Percentiles rank a stretch among this genome's conserved stretches.
Evolutionary conservation across 2,797 vertebrate genomes (phyloP).

Genomic region (Psittacula echo): DNA sequence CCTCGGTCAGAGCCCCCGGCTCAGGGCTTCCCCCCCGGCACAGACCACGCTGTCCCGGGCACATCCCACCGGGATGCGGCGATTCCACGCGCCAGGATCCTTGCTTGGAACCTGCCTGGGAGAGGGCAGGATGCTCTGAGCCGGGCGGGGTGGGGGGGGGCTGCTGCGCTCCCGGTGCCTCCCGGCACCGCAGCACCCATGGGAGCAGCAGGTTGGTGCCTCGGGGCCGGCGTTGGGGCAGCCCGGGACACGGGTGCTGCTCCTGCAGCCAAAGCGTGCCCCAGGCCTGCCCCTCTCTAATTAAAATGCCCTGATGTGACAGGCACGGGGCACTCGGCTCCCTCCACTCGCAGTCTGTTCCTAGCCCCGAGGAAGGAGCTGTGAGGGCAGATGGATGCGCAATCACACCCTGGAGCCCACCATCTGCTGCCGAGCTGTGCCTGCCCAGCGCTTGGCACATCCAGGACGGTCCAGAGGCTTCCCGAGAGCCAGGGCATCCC

Average conservation of each 20-base stretch:
- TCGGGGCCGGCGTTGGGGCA: fast-evolving
- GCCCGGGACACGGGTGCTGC: fast-evolving
- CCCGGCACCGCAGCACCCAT: fast-evolving
- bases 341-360: not conserved
- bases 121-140: not conserved
- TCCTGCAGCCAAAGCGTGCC: not conserved
- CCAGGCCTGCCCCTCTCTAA: not conserved
- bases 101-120: not conserved
- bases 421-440: not conserved
- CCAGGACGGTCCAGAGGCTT: not conserved
- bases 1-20: not conserved
- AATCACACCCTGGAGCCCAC: not conserved
- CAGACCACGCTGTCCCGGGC: fast-evolving
- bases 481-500: not conserved
- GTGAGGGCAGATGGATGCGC: not conserved
- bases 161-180: not conserved
- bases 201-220: not conserved
- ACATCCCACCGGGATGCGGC: not conserved
- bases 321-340: not conserved
- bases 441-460: not conserved
- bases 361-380: not conserved
- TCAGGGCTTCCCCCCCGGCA: not conserved
- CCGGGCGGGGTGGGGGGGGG: fast-evolving
- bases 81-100: fast-evolving
- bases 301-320: not conserved